Evolutionary conservation across 1,140 invertebrate species (phyloP).

Genomic region (Drosophila santomea): DNA sequence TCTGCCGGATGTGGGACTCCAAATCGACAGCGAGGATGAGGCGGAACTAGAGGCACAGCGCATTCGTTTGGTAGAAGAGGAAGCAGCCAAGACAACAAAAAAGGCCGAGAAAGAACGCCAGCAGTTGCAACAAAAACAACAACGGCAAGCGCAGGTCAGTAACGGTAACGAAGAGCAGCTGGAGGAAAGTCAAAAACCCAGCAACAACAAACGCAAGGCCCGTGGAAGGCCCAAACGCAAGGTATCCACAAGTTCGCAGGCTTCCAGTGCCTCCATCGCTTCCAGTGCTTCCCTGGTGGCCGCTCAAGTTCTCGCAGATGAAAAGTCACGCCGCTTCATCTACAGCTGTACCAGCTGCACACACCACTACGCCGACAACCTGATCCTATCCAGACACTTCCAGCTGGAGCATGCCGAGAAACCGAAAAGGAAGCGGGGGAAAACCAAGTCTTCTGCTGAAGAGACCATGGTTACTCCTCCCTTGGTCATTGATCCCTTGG

Average conservation of each 20-base stretch:
- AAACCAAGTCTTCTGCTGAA: slow-evolving; percentile 15
- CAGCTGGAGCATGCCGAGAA: slow-evolving; percentile 49
- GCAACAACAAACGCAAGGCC: slow-evolving; percentile 19
- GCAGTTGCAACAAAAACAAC: slow-evolving; percentile 5
- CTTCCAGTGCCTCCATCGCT: slow-evolving; percentile 43
- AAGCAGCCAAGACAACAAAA: slow-evolving; percentile 48
- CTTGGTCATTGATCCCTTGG: slow-evolving; percentile 21
- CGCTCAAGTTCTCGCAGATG: slow-evolving; percentile 63
- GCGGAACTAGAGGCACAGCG: slow-evolving; percentile 79
- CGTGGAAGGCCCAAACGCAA: slow-evolving; percentile 45
- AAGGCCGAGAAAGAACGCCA: slow-evolving; percentile 1
- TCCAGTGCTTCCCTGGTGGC: slow-evolving; percentile 32
- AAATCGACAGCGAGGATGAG: slow-evolving; percentile 81
- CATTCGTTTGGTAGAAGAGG: slow-evolving; percentile 67
- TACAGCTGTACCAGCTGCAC: slow-evolving; percentile 68
- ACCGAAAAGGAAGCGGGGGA: slow-evolving; percentile 32
- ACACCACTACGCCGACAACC: slow-evolving; percentile 56
- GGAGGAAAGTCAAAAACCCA: background rate
- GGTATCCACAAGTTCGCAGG: slow-evolving; percentile 30
- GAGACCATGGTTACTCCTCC: slow-evolving; percentile 24
- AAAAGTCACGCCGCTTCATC: slow-evolving; percentile 59
- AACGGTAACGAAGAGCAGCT: slow-evolving; percentile 60
- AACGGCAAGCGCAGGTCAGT: slow-evolving; percentile 68
- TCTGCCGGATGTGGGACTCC: slow-evolving; percentile 60
- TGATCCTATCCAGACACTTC: slow-evolving; percentile 61